phyloP scores from a whole-genome alignment of 2,888 invertebrate species.

The Drosophila engyochracea region DNA sequence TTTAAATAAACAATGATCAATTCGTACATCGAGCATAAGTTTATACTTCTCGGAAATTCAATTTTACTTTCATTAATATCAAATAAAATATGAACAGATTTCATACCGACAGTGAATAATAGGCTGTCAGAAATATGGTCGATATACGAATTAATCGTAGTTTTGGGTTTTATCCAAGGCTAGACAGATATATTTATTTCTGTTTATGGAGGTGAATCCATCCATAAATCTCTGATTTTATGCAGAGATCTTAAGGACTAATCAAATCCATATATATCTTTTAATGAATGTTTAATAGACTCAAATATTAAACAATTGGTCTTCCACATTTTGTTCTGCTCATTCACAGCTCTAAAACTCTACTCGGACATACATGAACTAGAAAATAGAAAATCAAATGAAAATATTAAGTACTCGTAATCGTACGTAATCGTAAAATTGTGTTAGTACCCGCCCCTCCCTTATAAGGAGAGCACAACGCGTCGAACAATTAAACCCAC shows the following conservation, averaged over 20 bases:
- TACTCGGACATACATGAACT: conserved; percentile 56
- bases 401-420: conserved; percentile 47
- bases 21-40: not conserved
- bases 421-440: conserved; percentile 46
- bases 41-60: not conserved
- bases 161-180: not conserved
- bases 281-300: not conserved
- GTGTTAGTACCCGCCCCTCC: conserved; percentile 55
- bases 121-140: not conserved
- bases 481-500: conserved; percentile 79
- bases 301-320: not conserved
- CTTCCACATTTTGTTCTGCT: not conserved
- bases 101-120: not conserved
- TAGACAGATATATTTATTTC: not conserved
- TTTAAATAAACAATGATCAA: not conserved
- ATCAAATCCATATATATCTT: not conserved
- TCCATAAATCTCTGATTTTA: no score
- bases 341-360: conserved; percentile 55
- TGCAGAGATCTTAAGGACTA: not conserved
- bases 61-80: no score
- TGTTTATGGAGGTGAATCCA: no score
- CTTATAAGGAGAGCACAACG: conserved; percentile 49
- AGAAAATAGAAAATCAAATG: conserved; percentile 29
- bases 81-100: not conserved
- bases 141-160: not conserved